Evolutionary conservation across 2,888 invertebrate genomes (phyloP).

Genomic region (Stenurella melanura): DNA sequence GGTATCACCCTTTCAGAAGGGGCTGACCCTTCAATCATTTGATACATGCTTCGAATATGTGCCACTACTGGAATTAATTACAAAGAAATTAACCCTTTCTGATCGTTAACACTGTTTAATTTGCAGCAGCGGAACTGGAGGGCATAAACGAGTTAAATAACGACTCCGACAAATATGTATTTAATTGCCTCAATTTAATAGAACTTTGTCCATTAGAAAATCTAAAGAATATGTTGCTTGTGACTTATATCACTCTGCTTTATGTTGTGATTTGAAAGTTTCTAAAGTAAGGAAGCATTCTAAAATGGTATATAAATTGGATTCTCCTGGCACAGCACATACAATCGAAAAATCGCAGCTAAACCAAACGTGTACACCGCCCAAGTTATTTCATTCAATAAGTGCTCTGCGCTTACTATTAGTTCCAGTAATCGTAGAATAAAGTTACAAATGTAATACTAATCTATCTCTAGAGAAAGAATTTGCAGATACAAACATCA

Average conservation of each 20-base stretch:
- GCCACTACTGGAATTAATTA: conserved; percentile 60
- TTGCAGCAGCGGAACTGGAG: conserved; percentile 55
- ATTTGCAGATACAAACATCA: too few relatives aligned
- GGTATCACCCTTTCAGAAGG: conserved; percentile 46
- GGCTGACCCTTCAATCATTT: conserved; percentile 60
- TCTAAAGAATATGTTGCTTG: neutral
- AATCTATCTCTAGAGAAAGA: too few relatives aligned
- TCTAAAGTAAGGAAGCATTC: neutral
- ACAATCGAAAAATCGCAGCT: too few relatives aligned
- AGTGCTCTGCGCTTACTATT: too few relatives aligned
- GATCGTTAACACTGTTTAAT: conserved; percentile 62
- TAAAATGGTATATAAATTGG: neutral
- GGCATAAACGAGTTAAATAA: conserved; percentile 56
- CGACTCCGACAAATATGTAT: conserved; percentile 57
- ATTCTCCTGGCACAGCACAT: too few relatives aligned
- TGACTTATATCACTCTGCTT: neutral
- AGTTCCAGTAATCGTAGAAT: too few relatives aligned
- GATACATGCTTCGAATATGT: conserved; percentile 60
- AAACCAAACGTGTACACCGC: too few relatives aligned
- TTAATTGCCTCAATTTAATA: conserved; percentile 50
- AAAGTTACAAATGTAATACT: too few relatives aligned
- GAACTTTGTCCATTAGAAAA: conserved; percentile 29
- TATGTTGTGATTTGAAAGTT: neutral
- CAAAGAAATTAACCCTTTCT: conserved; percentile 62
- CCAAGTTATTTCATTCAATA: too few relatives aligned